phyloP scores from a whole-genome alignment of 2,113 vertebrate genomes.

The Egretta garzetta region DNA sequence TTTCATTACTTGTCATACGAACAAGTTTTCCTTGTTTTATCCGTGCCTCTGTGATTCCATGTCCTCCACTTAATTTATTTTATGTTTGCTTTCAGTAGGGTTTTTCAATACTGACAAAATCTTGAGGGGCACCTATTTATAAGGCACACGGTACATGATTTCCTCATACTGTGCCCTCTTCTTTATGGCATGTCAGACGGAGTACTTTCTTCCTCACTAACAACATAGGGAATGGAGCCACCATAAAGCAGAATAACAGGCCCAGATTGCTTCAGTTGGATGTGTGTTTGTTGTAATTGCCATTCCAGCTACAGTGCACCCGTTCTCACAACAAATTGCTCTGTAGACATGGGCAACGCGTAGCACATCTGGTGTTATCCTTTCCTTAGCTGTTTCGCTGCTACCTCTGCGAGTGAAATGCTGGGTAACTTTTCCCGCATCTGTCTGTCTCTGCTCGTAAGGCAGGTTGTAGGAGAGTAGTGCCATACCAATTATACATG shows the following conservation, averaged over 20 bases:
- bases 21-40: not conserved
- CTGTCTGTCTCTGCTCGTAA: not conserved
- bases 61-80: not conserved
- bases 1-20: not conserved
- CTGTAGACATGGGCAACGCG: accelerated
- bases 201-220: not conserved
- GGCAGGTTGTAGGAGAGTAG: not conserved
- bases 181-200: not conserved
- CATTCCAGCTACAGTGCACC: not conserved
- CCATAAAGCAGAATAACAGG: not conserved
- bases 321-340: not conserved
- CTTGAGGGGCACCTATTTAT: not conserved
- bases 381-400: not conserved
- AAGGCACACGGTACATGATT: not conserved
- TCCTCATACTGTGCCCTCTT: not conserved
- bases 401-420: not conserved
- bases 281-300: not conserved
- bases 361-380: not conserved
- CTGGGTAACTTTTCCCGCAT: not conserved
- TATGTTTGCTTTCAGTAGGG: not conserved
- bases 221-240: not conserved
- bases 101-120: not conserved
- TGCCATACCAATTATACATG: not conserved
- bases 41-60: not conserved
- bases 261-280: not conserved